These are phyloP conservation scores for Galerucella pusilla DNA, from an alignment of 2,888 invertebrate species.

Conservation along the genomic window DNA sequence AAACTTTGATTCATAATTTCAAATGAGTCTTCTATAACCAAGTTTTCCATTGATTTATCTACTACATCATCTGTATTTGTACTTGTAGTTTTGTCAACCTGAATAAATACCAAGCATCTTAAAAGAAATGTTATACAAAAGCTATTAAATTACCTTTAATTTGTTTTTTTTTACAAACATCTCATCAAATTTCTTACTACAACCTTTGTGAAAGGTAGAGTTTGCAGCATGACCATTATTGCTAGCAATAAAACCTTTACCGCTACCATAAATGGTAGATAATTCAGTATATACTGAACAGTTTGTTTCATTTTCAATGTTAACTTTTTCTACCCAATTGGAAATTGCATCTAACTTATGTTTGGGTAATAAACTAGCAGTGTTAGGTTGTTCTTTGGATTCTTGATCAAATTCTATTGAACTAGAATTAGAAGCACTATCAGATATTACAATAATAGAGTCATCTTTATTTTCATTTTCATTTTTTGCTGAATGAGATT, in stretches of 20 bases:
- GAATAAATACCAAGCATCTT: background rate
- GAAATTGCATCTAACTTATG: conserved; percentile 45
- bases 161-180: conserved; percentile 46
- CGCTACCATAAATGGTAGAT: conserved; percentile 51
- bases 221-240: conserved; percentile 46
- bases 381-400: conserved; percentile 5
- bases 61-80: conserved; percentile 18
- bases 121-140: background rate
- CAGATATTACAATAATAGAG: conserved; percentile 41
- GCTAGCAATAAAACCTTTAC: conserved; percentile 37
- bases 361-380: conserved; percentile 25
- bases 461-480: conserved; percentile 19
- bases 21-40: conserved; percentile 40
- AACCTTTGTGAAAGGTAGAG: conserved; percentile 51
- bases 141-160: background rate
- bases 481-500: background rate
- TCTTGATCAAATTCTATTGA: background rate
- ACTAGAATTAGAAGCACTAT: conserved; percentile 34
- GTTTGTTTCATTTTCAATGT: conserved; percentile 38
- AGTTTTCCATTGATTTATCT: conserved; percentile 31
- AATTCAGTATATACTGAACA: conserved; percentile 52
- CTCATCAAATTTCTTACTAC: conserved; percentile 52
- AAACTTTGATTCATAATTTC: conserved; percentile 29
- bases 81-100: conserved; percentile 8
- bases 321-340: conserved; percentile 51